These are phyloP conservation scores for Tipula vernalis DNA, from an alignment of 2,888 invertebrate species.

Conservation along the genomic window DNA sequence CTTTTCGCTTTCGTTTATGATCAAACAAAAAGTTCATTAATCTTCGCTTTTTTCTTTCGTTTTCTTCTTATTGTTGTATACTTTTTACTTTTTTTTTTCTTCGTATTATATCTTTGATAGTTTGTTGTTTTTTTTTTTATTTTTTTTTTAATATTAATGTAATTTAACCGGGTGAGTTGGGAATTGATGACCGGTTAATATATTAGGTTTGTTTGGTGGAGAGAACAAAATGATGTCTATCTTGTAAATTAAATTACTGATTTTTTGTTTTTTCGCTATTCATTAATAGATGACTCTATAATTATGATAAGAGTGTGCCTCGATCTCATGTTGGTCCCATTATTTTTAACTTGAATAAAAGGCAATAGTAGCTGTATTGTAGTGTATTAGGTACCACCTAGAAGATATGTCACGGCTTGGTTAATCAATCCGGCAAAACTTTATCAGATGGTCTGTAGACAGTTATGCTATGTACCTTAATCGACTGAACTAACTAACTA, in stretches of 20 bases:
- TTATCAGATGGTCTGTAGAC: no score
- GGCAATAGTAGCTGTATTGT: no score
- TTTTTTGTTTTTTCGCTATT: background rate
- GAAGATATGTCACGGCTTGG: no score
- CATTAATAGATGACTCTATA: background rate
- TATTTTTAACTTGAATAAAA: no score
- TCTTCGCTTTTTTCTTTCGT: background rate
- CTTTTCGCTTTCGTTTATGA: constrained; percentile 4
- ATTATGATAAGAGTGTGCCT: background rate
- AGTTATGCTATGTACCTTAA: no score
- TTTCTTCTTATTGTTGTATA: background rate
- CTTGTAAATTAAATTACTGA: background rate
- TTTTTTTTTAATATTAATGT: background rate
- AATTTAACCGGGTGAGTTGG: background rate
- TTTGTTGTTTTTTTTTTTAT: background rate
- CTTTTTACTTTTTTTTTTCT: background rate
- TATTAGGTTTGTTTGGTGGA: background rate
- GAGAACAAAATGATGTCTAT: background rate
- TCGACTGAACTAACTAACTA: no score
- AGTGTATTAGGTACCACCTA: no score
- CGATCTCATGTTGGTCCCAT: no score
- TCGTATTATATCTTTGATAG: background rate
- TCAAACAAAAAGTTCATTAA: constrained; percentile 4
- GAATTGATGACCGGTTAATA: background rate
- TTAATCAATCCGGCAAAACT: no score